Conservation (phyloP, 2,888 invertebrate species). For the Agrochola lota region DNA sequence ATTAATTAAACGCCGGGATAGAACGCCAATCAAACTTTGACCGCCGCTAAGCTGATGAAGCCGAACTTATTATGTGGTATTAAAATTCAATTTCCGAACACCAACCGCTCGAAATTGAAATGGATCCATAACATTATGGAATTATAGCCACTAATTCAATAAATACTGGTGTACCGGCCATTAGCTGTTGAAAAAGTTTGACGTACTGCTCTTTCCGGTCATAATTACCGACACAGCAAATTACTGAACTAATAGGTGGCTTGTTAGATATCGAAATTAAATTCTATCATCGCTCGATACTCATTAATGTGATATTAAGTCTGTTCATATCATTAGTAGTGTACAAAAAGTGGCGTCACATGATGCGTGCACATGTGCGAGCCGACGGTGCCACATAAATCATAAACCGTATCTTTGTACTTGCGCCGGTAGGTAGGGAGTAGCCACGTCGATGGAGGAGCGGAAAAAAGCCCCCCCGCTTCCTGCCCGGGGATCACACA, state of each 20-base stretch:
- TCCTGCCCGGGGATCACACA: slow-evolving; percentile 90
- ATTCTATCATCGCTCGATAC: slow-evolving; percentile 75
- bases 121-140: slow-evolving; percentile 76
- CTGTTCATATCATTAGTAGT: slow-evolving; percentile 79
- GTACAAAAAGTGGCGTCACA: slow-evolving; percentile 83
- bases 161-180: slow-evolving; percentile 68
- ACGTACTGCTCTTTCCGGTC: slow-evolving; percentile 59
- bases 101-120: slow-evolving; percentile 83
- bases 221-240: slow-evolving; percentile 72
- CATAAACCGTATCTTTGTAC: slow-evolving; percentile 87
- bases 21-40: slow-evolving; percentile 90
- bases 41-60: slow-evolving; percentile 88
- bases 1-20: slow-evolving; percentile 89
- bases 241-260: slow-evolving; percentile 70
- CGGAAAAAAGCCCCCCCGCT: slow-evolving; percentile 89
- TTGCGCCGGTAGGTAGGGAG: slow-evolving; percentile 80
- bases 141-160: slow-evolving; percentile 77
- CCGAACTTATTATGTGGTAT: slow-evolving; percentile 89
- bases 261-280: slow-evolving; percentile 68
- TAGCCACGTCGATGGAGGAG: slow-evolving; percentile 87
- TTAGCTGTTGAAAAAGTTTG: slow-evolving; percentile 62
- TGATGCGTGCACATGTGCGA: slow-evolving; percentile 87
- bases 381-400: slow-evolving; percentile 85
- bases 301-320: slow-evolving; percentile 79
- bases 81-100: slow-evolving; percentile 88